A percentile compares a stretch with the other conserved stretches of the same genome.
These are phyloP conservation scores for Chionoecetes opilio DNA, from an alignment of 1,140 invertebrate species.

Conservation along the genomic window DNA sequence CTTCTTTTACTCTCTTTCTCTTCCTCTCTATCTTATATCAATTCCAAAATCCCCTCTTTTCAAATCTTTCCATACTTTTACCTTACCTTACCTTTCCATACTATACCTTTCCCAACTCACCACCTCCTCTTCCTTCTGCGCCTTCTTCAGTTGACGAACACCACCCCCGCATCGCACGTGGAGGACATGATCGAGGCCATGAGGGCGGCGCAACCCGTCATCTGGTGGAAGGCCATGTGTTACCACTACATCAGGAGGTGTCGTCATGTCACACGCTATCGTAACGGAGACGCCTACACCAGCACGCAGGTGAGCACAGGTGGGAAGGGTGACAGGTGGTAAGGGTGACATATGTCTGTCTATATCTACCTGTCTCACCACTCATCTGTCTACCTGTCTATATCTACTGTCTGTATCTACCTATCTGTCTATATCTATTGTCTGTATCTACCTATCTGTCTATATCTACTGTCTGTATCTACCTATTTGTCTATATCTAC, in stretches of 20 bases:
- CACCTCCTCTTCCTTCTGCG: too few relatives aligned
- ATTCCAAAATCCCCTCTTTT: too few relatives aligned
- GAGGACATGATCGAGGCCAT: slow-evolving; percentile 89
- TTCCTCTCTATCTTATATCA: neutral
- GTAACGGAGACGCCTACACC: slow-evolving; percentile 92
- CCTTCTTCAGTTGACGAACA: slow-evolving; percentile 81
- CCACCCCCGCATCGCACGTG: slow-evolving; percentile 87
- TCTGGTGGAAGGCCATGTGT: slow-evolving; percentile 95
- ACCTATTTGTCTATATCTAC: too few relatives aligned
- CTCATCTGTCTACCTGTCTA: too few relatives aligned
- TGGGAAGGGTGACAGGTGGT: neutral
- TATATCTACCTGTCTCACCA: too few relatives aligned
- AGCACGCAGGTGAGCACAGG: slow-evolving; percentile 87
- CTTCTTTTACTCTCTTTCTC: slow-evolving; percentile 38
- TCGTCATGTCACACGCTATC: slow-evolving; percentile 90
- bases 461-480: too few relatives aligned
- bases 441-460: too few relatives aligned
- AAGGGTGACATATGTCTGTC: neutral
- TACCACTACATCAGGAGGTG: slow-evolving; percentile 93
- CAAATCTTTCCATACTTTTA: too few relatives aligned
- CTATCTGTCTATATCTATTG: too few relatives aligned
- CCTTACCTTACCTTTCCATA: neutral
- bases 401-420: too few relatives aligned
- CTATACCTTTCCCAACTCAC: neutral
- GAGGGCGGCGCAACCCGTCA: slow-evolving; percentile 89